Conservation (phyloP, 2,113 vertebrate genomes). For the Etheostoma cragini region DNA sequence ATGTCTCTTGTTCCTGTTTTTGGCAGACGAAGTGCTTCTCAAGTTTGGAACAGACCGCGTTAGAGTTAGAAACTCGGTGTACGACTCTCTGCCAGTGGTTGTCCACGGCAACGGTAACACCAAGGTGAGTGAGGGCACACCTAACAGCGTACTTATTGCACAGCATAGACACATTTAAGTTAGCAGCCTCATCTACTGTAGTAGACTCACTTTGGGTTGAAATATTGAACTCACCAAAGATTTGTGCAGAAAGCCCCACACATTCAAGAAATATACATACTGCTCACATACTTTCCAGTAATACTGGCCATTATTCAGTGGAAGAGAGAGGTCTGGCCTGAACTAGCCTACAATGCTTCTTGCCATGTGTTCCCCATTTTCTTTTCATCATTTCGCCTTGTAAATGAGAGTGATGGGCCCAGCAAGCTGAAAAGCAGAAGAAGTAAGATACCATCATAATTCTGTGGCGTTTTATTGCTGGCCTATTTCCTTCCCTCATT, state of each 20-base stretch:
- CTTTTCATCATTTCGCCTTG: not conserved
- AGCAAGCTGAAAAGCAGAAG: slow-evolving; percentile 41
- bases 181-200: not conserved
- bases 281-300: slow-evolving; percentile 30
- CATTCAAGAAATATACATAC: not conserved
- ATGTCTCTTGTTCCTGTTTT: slow-evolving; percentile 41
- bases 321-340: slow-evolving; percentile 11
- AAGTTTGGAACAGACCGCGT: slow-evolving; percentile 93
- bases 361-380: slow-evolving; percentile 15
- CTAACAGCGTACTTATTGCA: not conserved
- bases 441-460: slow-evolving; percentile 30
- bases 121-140: slow-evolving; percentile 87
- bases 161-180: slow-evolving; percentile 10
- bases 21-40: slow-evolving; percentile 94
- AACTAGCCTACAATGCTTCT: slow-evolving; percentile 13
- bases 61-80: slow-evolving; percentile 91
- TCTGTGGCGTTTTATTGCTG: not conserved
- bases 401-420: slow-evolving; percentile 7
- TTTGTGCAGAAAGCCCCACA: not conserved
- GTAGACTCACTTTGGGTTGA: slow-evolving; percentile 6
- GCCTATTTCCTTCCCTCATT: slow-evolving; percentile 24
- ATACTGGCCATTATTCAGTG: slow-evolving; percentile 38
- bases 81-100: slow-evolving; percentile 91
- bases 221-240: slow-evolving; percentile 12
- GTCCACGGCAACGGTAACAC: slow-evolving; percentile 96